phyloP scores from a whole-genome alignment of 2,888 invertebrate species.

The Tetranychus piercei region DNA sequence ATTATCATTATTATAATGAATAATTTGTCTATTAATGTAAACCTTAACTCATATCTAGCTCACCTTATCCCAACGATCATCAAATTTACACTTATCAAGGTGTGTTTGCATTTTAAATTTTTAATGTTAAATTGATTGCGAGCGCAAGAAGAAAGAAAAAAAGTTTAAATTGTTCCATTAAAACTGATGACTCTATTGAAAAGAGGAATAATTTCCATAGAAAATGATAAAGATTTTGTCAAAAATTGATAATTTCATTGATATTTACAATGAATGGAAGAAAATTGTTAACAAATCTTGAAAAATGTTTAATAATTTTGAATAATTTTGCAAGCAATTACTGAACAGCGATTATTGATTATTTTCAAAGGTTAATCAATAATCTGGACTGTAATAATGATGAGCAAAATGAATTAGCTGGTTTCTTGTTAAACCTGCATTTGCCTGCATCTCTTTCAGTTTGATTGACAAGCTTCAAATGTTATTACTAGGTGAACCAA shows the following conservation, averaged over 20 bases:
- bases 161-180: no score
- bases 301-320: no score
- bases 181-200: no score
- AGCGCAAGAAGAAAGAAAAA: no score
- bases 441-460: neutral
- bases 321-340: no score
- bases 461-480: neutral
- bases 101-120: neutral
- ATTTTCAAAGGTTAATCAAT: neutral
- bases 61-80: neutral
- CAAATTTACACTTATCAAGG: neutral
- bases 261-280: no score
- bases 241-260: no score
- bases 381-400: neutral
- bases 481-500: neutral
- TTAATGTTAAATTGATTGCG: neutral
- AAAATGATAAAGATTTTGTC: no score
- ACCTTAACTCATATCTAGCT: neutral
- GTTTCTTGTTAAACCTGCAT: neutral
- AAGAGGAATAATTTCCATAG: no score
- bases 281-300: no score
- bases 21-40: neutral
- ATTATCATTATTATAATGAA: neutral
- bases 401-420: neutral
- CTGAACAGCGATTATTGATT: no score